phyloP scores from a whole-genome alignment of 2,113 vertebrate species.

The Tupaia tana region DNA sequence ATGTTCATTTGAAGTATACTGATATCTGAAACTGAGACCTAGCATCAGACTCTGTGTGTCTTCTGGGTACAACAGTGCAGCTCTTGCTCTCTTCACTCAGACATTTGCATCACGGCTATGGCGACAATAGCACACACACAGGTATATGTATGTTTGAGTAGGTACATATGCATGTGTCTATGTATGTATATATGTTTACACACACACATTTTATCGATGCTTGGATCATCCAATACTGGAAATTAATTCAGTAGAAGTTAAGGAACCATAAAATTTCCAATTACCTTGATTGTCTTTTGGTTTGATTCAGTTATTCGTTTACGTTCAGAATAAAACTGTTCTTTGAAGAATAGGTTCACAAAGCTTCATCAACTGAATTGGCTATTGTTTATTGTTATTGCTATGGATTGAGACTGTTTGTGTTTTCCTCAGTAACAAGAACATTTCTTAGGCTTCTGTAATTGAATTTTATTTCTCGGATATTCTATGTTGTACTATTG shows the following conservation, averaged over 20 bases:
- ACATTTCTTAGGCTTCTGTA: neutral
- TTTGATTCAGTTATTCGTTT: neutral
- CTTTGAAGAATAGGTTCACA: neutral
- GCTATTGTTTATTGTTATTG: neutral
- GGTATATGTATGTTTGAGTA: too few relatives aligned
- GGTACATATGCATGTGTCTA: neutral
- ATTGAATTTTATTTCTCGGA: neutral
- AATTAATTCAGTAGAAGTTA: neutral
- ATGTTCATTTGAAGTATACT: neutral
- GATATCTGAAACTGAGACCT: neutral
- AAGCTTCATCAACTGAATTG: neutral
- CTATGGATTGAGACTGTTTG: neutral
- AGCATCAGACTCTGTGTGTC: neutral
- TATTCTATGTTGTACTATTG: neutral
- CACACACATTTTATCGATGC: neutral
- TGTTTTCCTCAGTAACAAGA: neutral
- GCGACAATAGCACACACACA: neutral
- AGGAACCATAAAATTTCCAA: neutral
- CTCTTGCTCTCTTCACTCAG: neutral
- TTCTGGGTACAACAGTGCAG: neutral
- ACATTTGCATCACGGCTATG: neutral
- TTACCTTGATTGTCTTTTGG: neutral
- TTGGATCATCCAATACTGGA: neutral
- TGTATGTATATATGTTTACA: neutral
- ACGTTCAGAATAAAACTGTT: neutral